Conservation (phyloP, 2,888 invertebrate species). For the Steinernema carpocapsae region DNA sequence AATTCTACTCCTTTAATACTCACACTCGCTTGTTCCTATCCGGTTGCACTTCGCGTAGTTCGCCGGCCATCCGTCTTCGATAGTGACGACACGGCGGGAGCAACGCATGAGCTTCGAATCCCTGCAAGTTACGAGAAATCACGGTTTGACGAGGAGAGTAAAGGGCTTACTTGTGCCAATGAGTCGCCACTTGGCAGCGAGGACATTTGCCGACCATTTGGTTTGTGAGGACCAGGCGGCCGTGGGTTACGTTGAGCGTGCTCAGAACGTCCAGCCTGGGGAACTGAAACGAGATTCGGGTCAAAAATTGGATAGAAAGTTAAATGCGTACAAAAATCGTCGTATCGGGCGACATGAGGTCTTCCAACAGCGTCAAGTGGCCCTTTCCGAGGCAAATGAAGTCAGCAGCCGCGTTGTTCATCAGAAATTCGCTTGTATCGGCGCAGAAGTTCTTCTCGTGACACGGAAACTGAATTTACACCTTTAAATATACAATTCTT, state of each 20-base stretch:
- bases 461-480: background rate
- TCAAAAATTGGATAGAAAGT: background rate
- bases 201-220: conserved; percentile 7
- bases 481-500: background rate
- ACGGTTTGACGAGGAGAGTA: background rate
- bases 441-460: conserved; percentile 11
- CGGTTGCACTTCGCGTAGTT: conserved; percentile 5
- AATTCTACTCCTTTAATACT: background rate
- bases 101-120: conserved; percentile 10
- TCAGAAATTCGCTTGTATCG: background rate
- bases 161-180: conserved; percentile 2
- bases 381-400: conserved; percentile 3
- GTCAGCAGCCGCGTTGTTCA: background rate
- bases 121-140: background rate
- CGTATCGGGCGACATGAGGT: background rate
- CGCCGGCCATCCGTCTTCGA: conserved; percentile 8
- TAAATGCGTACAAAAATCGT: background rate
- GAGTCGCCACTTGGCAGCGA: background rate
- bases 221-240: background rate
- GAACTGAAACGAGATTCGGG: conserved; percentile 1
- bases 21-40: background rate
- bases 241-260: background rate
- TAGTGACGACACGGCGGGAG: background rate
- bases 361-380: background rate
- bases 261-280: background rate